Conservation (phyloP, 2,113 vertebrate genomes). For the Acanthisitta chloris region DNA sequence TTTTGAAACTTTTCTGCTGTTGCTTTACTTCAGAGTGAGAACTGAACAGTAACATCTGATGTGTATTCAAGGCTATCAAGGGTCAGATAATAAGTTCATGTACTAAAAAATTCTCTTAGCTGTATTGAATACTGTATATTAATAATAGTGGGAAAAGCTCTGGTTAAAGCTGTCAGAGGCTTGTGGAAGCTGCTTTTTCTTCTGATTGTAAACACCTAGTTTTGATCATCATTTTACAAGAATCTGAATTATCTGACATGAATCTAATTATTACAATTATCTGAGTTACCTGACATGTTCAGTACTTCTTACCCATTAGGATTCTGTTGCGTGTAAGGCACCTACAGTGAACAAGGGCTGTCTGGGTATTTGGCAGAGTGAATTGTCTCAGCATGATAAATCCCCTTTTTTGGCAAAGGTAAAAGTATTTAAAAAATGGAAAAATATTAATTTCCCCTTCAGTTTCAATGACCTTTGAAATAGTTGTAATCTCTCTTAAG, state of each 20-base stretch:
- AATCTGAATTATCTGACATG: neutral
- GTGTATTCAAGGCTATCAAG: neutral
- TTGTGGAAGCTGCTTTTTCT: neutral
- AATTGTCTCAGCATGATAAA: neutral
- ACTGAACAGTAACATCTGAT: neutral
- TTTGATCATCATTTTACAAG: neutral
- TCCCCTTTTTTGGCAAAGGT: neutral
- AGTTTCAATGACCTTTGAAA: neutral
- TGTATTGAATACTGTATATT: neutral
- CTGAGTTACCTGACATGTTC: neutral
- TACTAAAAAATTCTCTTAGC: neutral
- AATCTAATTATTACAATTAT: no score
- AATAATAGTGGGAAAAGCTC: neutral
- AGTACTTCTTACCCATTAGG: neutral
- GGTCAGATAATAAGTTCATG: neutral
- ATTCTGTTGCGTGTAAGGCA: neutral
- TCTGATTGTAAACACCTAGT: neutral
- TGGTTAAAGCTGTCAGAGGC: neutral
- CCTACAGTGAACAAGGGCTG: neutral
- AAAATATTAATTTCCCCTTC: neutral
- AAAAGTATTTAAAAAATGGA: neutral
- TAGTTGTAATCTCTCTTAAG: neutral
- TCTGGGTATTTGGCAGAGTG: neutral
- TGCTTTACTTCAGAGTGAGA: neutral
- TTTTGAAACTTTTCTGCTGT: neutral